These are phyloP conservation scores for Heloderma charlesbogerti DNA, from an alignment of 2,113 vertebrate species.

Conservation along the genomic window DNA sequence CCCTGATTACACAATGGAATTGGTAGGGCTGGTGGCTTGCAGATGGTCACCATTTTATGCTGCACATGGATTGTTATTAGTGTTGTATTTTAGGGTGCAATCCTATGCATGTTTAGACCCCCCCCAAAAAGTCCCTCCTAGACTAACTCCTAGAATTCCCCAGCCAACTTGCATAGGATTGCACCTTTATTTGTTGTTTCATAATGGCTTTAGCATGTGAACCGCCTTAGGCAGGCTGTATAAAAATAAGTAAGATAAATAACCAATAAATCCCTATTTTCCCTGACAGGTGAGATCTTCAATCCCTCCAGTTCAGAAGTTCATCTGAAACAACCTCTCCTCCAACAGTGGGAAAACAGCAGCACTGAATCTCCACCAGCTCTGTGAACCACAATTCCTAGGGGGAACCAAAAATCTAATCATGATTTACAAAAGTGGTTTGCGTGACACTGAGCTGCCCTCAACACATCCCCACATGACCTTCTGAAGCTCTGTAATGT, in stretches of 20 bases:
- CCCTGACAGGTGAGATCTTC: neutral
- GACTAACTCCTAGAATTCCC: no score
- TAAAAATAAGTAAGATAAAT: neutral
- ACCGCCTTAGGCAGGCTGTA: neutral
- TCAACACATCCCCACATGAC: neutral
- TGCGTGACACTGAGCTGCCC: neutral
- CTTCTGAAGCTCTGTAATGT: neutral
- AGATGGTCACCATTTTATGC: no score
- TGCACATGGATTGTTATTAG: no score
- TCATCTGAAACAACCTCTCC: neutral
- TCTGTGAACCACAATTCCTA: neutral
- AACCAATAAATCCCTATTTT: neutral
- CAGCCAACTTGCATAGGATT: no score
- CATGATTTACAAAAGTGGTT: neutral
- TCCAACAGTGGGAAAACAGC: neutral
- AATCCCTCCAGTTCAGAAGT: neutral
- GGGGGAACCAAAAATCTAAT: neutral
- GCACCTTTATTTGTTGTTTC: neutral
- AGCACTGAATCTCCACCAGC: neutral
- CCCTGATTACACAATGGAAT: no score
- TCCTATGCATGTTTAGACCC: no score
- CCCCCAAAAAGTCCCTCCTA: no score
- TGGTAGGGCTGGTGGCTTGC: no score
- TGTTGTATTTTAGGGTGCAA: neutral
- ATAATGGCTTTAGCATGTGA: neutral